Base-by-base conservation (phyloP, 2,888 invertebrate genomes). In the Cosmia trapezina region DNA sequence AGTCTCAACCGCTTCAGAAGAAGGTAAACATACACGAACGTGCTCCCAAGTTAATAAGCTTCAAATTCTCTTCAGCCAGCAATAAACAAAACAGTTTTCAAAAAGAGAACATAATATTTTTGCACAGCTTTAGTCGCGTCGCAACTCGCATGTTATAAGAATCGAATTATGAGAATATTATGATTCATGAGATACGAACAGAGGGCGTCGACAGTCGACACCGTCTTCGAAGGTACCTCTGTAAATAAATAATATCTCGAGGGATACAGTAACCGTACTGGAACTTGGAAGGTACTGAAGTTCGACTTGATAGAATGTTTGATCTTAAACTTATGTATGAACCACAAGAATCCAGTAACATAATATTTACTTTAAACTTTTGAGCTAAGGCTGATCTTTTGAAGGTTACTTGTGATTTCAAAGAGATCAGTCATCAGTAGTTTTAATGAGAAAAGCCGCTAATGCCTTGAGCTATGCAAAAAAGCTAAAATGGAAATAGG, bases 171-270 rank as follows among this genome's bases (percentile, higher is more conserved):
- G 70, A 60, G 75, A 65, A 73, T 54, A 73, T 85, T 77, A 80
- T 83, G 81, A 81, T 81, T 81, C 81, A 84, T 78, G 81, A 86
- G 64, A 78, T 57, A 28, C 71, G 65, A 54, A 37, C 60, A 45
- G 66, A 81, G 86, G 70, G 66, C 84, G 70, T 74, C 72, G 84
- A 84, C 84, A 81, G 70, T 74, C 72, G 84, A 84, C 84, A 81
- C 63, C 47, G 62, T 41, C 63, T 83, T 59, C 11, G 61, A 73
- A 68, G 65, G 62, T 59, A 61, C 11, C 33, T 70, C 49, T 12
- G 60, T 65, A 70, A 80, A 74, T 80, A 80, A 80, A 79, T 80
- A 83, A 83, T 45, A 63, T 61, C 69, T 71, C 47, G 19, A 70
- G 65, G 62, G 72, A 74, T 49, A 28, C 14, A 22, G 33, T 51